Evolutionary conservation across 2,888 invertebrate genomes (phyloP).

Genomic region (Machimus atricapillus): DNA sequence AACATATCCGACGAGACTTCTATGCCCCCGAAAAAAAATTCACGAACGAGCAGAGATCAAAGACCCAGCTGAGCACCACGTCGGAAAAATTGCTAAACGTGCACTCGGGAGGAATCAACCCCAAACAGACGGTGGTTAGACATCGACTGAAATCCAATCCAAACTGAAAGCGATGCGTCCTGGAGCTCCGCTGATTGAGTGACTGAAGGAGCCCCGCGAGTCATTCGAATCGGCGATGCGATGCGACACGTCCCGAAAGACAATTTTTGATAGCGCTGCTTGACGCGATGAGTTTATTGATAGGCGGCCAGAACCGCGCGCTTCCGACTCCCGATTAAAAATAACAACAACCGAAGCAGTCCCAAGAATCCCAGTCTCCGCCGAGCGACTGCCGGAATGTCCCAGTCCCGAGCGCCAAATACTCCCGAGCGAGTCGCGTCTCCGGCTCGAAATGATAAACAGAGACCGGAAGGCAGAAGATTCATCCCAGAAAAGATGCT

Average conservation of each 20-base stretch:
- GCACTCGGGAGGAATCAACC: not conserved
- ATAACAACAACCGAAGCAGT: not conserved
- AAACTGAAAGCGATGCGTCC: not conserved
- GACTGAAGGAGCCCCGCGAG: slow-evolving; percentile 21
- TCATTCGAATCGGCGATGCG: not conserved
- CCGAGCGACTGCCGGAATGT: not conserved
- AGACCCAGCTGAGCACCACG: not conserved
- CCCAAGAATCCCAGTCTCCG: not conserved
- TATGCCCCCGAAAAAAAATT: not conserved
- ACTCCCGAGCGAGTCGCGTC: not conserved
- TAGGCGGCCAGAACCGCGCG: not conserved
- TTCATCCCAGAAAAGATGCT: not conserved
- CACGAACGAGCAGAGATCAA: not conserved
- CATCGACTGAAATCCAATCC: not conserved
- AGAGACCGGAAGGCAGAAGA: slow-evolving; percentile 18
- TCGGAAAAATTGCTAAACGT: not conserved
- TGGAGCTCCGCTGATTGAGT: not conserved
- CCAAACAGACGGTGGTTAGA: not conserved
- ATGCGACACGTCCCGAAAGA: not conserved
- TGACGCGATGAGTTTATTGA: slow-evolving; percentile 16
- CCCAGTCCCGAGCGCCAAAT: not conserved
- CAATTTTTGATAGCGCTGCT: slow-evolving; percentile 11
- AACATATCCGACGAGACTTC: not conserved
- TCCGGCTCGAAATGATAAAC: slow-evolving; percentile 4
- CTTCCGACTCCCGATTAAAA: not conserved